Percentiles rank a stretch among this genome's conserved stretches.
Conservation (phyloP, 2,888 invertebrate species). For the Drosophila meridiana region DNA sequence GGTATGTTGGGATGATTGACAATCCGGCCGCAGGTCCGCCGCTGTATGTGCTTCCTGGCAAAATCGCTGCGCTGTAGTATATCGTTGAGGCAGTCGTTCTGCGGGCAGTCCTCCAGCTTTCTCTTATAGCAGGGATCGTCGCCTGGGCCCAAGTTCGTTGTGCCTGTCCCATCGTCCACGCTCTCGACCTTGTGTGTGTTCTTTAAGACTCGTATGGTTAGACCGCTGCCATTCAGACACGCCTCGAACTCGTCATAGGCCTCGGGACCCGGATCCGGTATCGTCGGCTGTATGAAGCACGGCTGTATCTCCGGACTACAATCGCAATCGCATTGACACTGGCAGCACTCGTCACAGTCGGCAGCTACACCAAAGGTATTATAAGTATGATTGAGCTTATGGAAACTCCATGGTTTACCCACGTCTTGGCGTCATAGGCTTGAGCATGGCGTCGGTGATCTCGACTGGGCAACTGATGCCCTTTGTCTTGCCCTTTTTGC, state of each 20-base stretch:
- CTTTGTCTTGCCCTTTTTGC: slow-evolving; percentile 40
- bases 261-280: slow-evolving; percentile 79
- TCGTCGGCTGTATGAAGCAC: slow-evolving; percentile 70
- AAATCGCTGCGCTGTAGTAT: slow-evolving; percentile 53
- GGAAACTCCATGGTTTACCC: neutral
- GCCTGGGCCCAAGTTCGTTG: slow-evolving; percentile 22
- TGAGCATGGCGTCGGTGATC: slow-evolving; percentile 24
- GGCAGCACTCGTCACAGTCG: slow-evolving; percentile 46
- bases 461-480: slow-evolving; percentile 12
- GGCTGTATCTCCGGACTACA: slow-evolving; percentile 66
- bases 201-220: slow-evolving; percentile 82
- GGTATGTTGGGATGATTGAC: slow-evolving; percentile 80
- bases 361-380: neutral
- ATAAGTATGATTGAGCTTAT: neutral
- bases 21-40: slow-evolving; percentile 53
- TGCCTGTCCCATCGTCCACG: slow-evolving; percentile 68
- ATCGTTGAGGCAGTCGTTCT: slow-evolving; percentile 43
- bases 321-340: slow-evolving; percentile 54
- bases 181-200: slow-evolving; percentile 82
- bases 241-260: slow-evolving; percentile 85
- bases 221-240: slow-evolving; percentile 73
- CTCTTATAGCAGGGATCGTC: slow-evolving; percentile 52
- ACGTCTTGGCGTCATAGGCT: slow-evolving; percentile 20
- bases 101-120: slow-evolving; percentile 38
- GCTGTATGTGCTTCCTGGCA: slow-evolving; percentile 47